A percentile compares a stretch with the other conserved stretches of the same genome.
These are phyloP conservation scores for Pongo pygmaeus DNA, from an alignment of 2,113 vertebrate species.

Conservation along the genomic window DNA sequence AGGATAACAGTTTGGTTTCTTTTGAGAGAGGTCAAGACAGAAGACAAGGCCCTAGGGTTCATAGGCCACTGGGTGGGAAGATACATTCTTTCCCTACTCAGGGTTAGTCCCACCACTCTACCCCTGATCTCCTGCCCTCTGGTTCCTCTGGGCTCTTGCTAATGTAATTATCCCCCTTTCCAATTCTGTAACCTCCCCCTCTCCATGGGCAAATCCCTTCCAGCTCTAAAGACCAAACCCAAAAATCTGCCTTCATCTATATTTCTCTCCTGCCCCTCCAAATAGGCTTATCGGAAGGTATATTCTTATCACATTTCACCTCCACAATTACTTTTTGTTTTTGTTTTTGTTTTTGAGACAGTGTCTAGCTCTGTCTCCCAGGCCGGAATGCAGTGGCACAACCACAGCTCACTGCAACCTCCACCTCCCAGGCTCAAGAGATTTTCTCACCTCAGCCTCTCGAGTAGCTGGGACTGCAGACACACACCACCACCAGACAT, in stretches of 20 bases:
- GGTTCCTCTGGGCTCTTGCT: background rate
- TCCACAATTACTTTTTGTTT: background rate
- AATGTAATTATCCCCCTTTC: background rate
- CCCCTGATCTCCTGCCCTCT: background rate
- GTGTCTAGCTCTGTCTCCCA: too few species aligned
- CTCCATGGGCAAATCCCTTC: background rate
- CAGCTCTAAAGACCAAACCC: background rate
- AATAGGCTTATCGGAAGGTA: background rate
- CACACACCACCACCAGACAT: too few species aligned
- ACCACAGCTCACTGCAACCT: too few species aligned
- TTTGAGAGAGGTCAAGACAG: background rate
- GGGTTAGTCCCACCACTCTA: background rate
- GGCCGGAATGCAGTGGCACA: too few species aligned
- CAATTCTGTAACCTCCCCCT: background rate
- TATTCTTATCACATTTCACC: background rate
- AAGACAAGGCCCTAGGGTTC: background rate
- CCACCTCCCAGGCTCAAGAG: too few species aligned
- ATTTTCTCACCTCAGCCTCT: too few species aligned
- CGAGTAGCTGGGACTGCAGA: too few species aligned
- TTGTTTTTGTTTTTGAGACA: too few species aligned
- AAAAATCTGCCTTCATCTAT: background rate
- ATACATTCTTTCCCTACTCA: fast-evolving
- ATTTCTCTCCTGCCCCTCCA: background rate
- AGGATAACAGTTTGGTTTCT: background rate
- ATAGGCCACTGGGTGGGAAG: too few species aligned